phyloP scores from a whole-genome alignment of 2,888 invertebrate species.

The Parelbella ahira region DNA sequence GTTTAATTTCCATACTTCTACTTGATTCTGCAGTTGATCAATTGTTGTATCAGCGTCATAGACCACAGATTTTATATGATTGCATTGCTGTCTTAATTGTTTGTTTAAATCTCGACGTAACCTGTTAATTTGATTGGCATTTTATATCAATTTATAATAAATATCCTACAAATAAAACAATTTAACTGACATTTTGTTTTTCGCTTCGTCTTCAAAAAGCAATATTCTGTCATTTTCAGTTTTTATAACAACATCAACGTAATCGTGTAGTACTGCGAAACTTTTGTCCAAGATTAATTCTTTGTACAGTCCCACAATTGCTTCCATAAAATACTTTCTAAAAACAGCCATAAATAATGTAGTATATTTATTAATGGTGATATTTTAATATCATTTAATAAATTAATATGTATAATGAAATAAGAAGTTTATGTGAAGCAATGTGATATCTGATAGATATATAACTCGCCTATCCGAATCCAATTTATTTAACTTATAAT shows the following conservation, averaged over 20 bases:
- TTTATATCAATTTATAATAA: neutral
- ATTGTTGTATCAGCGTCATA: conserved; percentile 52
- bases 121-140: no score
- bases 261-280: conserved; percentile 34
- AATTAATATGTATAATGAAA: no score
- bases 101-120: conserved; percentile 43
- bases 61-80: conserved; percentile 48
- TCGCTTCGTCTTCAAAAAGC: conserved; percentile 44
- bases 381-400: no score
- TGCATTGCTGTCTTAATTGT: conserved; percentile 53
- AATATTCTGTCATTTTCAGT: conserved; percentile 31
- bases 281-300: conserved; percentile 38
- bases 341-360: conserved; percentile 20
- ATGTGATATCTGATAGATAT: no score
- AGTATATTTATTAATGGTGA: no score
- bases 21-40: conserved; percentile 41
- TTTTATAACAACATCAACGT: conserved; percentile 31
- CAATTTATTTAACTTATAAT: conserved; percentile 40
- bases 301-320: conserved; percentile 38
- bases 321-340: conserved; percentile 40
- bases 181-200: conserved; percentile 38
- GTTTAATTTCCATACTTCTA: conserved; percentile 61
- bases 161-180: conserved; percentile 4
- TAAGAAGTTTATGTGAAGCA: no score
- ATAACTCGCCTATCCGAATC: conserved; percentile 37